Evolutionary conservation across 2,797 vertebrate species (phyloP).

Genomic region (Pangasius larnaudii): DNA sequence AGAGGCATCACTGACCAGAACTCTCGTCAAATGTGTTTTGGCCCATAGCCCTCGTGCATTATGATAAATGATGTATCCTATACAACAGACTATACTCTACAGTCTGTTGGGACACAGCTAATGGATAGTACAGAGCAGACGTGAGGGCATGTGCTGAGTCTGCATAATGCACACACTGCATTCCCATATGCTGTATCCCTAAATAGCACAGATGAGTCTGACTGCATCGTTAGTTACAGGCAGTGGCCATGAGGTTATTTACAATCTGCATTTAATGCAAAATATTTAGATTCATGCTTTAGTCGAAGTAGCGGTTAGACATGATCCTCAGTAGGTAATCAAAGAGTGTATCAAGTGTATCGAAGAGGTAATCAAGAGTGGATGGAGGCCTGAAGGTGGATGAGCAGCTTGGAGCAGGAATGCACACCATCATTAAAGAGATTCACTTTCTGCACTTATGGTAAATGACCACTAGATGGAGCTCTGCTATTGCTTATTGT

Average conservation of each 20-base stretch:
- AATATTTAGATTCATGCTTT: neutral
- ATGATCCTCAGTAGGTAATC: neutral
- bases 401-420: neutral
- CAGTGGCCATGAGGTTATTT: neutral
- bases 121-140: constrained; percentile 29
- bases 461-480: constrained; percentile 32
- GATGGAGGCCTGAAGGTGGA: neutral
- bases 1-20: constrained; percentile 30
- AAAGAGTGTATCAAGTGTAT: no score
- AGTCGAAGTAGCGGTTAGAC: no score
- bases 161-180: constrained; percentile 32
- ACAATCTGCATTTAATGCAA: neutral
- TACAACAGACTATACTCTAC: neutral
- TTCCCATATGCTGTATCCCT: constrained; percentile 40
- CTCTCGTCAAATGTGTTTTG: constrained; percentile 61
- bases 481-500: constrained; percentile 14
- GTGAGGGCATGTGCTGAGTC: constrained; percentile 26
- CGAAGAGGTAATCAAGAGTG: neutral
- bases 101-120: constrained; percentile 27
- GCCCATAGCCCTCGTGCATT: constrained; percentile 20
- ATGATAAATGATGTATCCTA: constrained; percentile 43
- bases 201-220: constrained; percentile 45
- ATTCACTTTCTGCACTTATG: neutral
- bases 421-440: neutral
- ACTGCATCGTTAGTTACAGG: neutral